A percentile compares a stretch with the other conserved stretches of the same genome.
phyloP scores from a whole-genome alignment of 2,797 vertebrate species.

The Microctenopoma lineatum region DNA sequence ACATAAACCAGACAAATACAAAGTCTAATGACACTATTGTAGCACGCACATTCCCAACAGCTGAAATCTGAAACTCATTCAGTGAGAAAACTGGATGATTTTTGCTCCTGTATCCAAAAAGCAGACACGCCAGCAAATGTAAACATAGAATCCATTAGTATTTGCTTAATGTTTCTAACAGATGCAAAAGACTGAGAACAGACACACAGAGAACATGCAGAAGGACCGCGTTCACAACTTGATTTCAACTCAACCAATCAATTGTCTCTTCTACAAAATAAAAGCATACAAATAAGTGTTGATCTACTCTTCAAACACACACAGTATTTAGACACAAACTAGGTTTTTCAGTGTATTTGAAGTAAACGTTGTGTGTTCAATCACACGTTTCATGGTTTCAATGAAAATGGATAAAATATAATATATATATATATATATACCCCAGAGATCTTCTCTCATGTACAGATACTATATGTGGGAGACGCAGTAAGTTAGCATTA shows the following conservation, averaged over 20 bases:
- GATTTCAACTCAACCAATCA: not conserved
- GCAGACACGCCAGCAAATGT: slow-evolving; percentile 42
- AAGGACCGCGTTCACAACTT: not conserved
- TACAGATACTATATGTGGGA: slow-evolving; percentile 4
- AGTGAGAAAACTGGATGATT: slow-evolving; percentile 3
- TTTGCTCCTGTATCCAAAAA: slow-evolving; percentile 20
- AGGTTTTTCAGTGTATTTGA: not conserved
- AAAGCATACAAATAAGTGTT: slow-evolving; percentile 13
- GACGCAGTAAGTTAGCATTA: slow-evolving; percentile 20
- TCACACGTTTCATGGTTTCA: not conserved
- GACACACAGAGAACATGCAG: slow-evolving; percentile 5
- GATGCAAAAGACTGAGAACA: not conserved
- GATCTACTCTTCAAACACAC: not conserved
- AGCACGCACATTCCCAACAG: slow-evolving; percentile 15
- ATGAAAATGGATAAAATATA: not conserved
- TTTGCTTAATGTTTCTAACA: slow-evolving; percentile 7
- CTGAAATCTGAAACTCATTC: slow-evolving; percentile 6
- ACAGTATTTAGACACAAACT: not conserved
- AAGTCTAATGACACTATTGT: not conserved
- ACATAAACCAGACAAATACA: not conserved
- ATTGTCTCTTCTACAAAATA: slow-evolving; percentile 9
- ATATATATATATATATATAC: too few species aligned
- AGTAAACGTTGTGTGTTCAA: not conserved
- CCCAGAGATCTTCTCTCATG: not conserved
- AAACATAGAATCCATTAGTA: slow-evolving; percentile 51